Evolutionary conservation across 2,888 invertebrate species (phyloP).

Genomic region (Drosophila melanosoma): DNA sequence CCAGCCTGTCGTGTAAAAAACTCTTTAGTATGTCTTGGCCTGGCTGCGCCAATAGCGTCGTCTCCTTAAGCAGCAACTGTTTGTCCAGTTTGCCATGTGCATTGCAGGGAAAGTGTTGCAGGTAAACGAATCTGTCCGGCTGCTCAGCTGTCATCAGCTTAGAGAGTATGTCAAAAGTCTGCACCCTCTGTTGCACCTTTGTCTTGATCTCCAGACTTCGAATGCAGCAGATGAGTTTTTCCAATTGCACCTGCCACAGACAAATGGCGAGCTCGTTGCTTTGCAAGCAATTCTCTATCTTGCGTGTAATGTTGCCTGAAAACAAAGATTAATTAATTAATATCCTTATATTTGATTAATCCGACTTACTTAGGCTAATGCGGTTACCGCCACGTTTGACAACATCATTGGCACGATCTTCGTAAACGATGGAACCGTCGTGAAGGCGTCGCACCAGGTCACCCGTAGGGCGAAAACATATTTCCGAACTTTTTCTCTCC

Average conservation of each 20-base stretch:
- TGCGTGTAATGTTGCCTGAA: slow-evolving; percentile 57
- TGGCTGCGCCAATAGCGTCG: slow-evolving; percentile 54
- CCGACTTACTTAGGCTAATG: slow-evolving; percentile 66
- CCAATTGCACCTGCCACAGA: slow-evolving; percentile 59
- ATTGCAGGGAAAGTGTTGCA: slow-evolving; percentile 88
- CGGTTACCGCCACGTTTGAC: slow-evolving; percentile 89
- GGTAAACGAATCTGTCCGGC: slow-evolving; percentile 88
- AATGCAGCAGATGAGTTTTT: slow-evolving; percentile 69
- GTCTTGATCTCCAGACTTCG: slow-evolving; percentile 48
- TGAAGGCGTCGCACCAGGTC: slow-evolving; percentile 88
- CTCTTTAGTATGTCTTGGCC: slow-evolving; percentile 85
- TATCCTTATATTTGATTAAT: not conserved
- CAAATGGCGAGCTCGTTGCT: slow-evolving; percentile 55
- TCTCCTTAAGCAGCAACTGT: slow-evolving; percentile 53
- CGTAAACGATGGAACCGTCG: slow-evolving; percentile 87
- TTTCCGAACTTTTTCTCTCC: slow-evolving; percentile 51
- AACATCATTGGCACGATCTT: slow-evolving; percentile 89
- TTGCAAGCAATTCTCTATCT: slow-evolving; percentile 57
- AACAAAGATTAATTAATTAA: not conserved
- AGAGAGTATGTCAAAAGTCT: slow-evolving; percentile 63
- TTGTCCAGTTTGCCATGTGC: slow-evolving; percentile 89
- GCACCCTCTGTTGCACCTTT: slow-evolving; percentile 58
- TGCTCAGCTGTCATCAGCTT: slow-evolving; percentile 84
- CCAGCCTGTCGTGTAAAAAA: slow-evolving; percentile 85
- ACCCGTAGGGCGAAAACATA: slow-evolving; percentile 88